phyloP scores from a whole-genome alignment of 2,797 vertebrate species.

The Xiphorhynchus erythropygius region DNA sequence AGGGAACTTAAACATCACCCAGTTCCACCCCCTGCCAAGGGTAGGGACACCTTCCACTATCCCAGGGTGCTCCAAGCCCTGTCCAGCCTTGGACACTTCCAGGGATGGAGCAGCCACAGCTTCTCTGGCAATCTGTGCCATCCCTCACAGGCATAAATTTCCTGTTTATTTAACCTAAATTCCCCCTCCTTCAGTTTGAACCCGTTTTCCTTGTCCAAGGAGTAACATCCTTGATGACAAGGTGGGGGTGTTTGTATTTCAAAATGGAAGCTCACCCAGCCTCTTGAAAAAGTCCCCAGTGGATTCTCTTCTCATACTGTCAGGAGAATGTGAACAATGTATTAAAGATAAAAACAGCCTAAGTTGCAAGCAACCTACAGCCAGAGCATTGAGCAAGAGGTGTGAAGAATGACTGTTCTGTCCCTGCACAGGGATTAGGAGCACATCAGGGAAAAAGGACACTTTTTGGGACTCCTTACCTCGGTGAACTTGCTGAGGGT shows the following conservation, averaged over 20 bases:
- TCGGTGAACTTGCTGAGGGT: constrained; percentile 99
- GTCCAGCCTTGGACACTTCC: not conserved
- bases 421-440: rapidly evolving
- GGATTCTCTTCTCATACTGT: not conserved
- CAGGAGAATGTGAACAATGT: not conserved
- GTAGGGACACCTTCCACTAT: not conserved
- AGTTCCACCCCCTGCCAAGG: not conserved
- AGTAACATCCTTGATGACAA: not conserved
- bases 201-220: not conserved
- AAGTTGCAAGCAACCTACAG: not conserved
- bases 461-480: constrained; percentile 74
- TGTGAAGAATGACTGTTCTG: not conserved
- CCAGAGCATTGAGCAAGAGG: not conserved
- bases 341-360: not conserved
- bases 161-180: not conserved
- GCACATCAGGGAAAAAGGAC: not conserved
- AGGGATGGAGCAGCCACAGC: not conserved
- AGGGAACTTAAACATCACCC: not conserved
- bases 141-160: not conserved
- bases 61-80: not conserved
- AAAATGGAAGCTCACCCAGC: not conserved
- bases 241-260: not conserved
- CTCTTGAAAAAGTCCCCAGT: not conserved
- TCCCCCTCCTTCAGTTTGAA: not conserved
- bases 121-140: not conserved